Percentiles rank a stretch among this genome's conserved stretches.
phyloP scores from a whole-genome alignment of 2,888 invertebrate genomes.

The Philereme vetulata region DNA sequence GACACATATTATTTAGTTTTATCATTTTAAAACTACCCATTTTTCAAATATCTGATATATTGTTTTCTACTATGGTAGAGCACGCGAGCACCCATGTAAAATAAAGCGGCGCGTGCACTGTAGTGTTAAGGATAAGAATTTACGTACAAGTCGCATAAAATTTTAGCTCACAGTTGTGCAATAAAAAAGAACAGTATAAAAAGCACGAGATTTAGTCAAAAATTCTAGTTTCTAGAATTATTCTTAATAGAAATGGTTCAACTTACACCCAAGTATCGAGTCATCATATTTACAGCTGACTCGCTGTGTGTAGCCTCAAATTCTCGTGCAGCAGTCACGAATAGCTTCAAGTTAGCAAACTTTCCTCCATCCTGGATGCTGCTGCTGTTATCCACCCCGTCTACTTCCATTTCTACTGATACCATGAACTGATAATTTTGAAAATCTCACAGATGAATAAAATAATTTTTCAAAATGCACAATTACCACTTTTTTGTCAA shows the following conservation, averaged over 20 bases:
- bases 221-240: too few species aligned
- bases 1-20: too few species aligned
- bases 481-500: background rate
- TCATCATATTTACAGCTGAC: conserved; percentile 77
- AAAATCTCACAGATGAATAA: conserved; percentile 4
- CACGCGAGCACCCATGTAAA: too few species aligned
- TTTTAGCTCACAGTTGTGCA: too few species aligned
- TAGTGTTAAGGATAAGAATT: too few species aligned
- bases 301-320: conserved; percentile 81
- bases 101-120: too few species aligned
- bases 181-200: too few species aligned
- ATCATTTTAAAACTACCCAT: too few species aligned
- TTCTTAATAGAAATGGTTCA: background rate
- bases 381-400: conserved; percentile 60
- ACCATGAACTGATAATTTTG: conserved; percentile 19
- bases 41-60: too few species aligned
- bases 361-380: conserved; percentile 67
- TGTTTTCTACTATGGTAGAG: too few species aligned
- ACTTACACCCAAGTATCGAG: conserved; percentile 79
- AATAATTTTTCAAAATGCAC: background rate
- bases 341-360: conserved; percentile 78
- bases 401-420: conserved; percentile 67
- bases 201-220: too few species aligned
- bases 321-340: conserved; percentile 79
- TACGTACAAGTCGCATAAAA: too few species aligned